Base-by-base conservation (phyloP, 1,140 invertebrate genomes). In the Fopius arisanus region DNA sequence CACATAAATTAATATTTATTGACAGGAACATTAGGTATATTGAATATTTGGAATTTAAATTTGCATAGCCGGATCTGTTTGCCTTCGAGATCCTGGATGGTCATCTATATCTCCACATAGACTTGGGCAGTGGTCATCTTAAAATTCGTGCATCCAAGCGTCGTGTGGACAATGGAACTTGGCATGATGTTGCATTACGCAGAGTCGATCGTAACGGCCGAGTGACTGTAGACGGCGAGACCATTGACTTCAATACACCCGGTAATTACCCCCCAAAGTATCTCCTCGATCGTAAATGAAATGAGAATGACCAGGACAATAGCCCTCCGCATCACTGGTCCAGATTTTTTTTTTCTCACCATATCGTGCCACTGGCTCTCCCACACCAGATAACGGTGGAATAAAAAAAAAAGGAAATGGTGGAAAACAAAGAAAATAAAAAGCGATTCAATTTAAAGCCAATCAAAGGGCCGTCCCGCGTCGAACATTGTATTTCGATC, bases 81-180 rank as follows among this genome's bases (percentile, higher is more conserved):
- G 96, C 96, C 9, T 92, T 99, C 76, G 97, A 99, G 86, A 90
- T 99, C 74, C 90, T 98, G 41, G 96, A 96, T 75, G 97, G 97
- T 0, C 94, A 98, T 82, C 91, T 99, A 63, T 98, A 96, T 84
- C 91, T 98, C 14, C 94, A 98, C 76, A 88, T 97, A 68, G 95
- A 98, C 84, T 88, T 98, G 16, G 97, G 97, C 0, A 96, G 95
- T n/a, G 97, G 97, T 0, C 91, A 94, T 0, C 91, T 95, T 0
- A 94, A 96, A 81, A 92, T 97, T 12, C 91, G 95, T 78, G 94
- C 94, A 0, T 96, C 96, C 0, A 90, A 93, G 48, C 87, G 93
- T 59, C 89, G 94, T 41, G 92, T 99, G 0, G 95, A 97, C 83
- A 97, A 99, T 80, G 95, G 95, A 0, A 90, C 92, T 29, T 97